Conservation (phyloP, 2,888 invertebrate genomes). For the Pristionchus japonicus region DNA sequence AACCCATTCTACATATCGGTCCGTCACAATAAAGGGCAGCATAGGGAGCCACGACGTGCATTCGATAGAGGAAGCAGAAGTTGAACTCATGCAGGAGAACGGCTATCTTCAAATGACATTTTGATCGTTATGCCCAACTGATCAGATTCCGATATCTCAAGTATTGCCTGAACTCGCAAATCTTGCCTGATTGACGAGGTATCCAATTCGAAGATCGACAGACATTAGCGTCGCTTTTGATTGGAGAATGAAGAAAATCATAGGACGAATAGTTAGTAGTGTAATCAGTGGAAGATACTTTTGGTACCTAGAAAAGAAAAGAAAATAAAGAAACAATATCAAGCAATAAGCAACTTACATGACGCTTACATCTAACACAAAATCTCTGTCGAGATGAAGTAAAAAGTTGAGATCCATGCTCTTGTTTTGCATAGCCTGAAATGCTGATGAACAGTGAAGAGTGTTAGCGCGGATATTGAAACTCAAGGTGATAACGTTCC, state of each 20-base stretch:
- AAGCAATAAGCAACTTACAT: background rate
- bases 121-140: too few species aligned
- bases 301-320: background rate
- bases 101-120: background rate
- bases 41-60: background rate
- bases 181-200: background rate
- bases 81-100: background rate
- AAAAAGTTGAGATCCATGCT: background rate
- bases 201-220: background rate
- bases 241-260: background rate
- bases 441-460: too few species aligned
- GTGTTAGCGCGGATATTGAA: background rate
- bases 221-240: background rate
- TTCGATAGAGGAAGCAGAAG: slow-evolving; percentile 4
- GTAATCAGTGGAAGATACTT: background rate
- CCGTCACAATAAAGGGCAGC: background rate
- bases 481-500: background rate
- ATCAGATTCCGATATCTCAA: background rate
- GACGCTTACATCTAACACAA: background rate
- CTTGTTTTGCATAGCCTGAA: background rate
- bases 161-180: background rate
- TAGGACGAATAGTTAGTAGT: background rate
- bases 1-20: background rate
- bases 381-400: background rate
- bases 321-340: background rate